Conservation (phyloP, 1,140 invertebrate genomes). For the Lineus longissimus region DNA sequence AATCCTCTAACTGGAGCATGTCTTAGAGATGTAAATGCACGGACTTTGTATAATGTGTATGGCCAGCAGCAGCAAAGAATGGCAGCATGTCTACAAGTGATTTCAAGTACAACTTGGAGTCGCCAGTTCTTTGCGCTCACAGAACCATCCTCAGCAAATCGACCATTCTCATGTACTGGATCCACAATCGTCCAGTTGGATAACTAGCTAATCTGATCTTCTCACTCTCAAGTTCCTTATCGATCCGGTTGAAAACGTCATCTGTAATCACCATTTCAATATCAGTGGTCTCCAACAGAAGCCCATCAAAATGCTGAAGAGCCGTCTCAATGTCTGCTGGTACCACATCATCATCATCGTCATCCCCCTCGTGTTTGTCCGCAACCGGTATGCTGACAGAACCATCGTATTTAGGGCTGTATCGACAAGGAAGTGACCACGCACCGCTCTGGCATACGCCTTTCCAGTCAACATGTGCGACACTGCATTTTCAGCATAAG, state of each 20-base stretch:
- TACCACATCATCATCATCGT: too few species aligned
- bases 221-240: neutral
- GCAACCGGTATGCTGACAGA: too few species aligned
- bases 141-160: slow-evolving; percentile 48
- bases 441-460: too few species aligned
- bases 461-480: too few species aligned
- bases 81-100: slow-evolving; percentile 45
- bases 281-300: too few species aligned
- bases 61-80: slow-evolving; percentile 51
- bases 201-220: neutral
- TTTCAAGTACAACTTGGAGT: slow-evolving; percentile 32
- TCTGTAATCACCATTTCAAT: slow-evolving; percentile 12
- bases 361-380: too few species aligned
- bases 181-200: slow-evolving; percentile 19
- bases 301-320: too few species aligned
- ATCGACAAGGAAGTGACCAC: too few species aligned
- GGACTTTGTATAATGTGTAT: slow-evolving; percentile 55
- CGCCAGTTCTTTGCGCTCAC: slow-evolving; percentile 47
- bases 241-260: slow-evolving; percentile 10
- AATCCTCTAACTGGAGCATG: slow-evolving; percentile 37
- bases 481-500: slow-evolving; percentile 21
- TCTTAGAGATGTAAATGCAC: slow-evolving; percentile 52
- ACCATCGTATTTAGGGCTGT: too few species aligned
- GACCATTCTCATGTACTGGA: slow-evolving; percentile 52
- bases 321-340: too few species aligned